phyloP scores from a whole-genome alignment of 2,888 invertebrate species.

The Ceratothoa steindachneri region DNA sequence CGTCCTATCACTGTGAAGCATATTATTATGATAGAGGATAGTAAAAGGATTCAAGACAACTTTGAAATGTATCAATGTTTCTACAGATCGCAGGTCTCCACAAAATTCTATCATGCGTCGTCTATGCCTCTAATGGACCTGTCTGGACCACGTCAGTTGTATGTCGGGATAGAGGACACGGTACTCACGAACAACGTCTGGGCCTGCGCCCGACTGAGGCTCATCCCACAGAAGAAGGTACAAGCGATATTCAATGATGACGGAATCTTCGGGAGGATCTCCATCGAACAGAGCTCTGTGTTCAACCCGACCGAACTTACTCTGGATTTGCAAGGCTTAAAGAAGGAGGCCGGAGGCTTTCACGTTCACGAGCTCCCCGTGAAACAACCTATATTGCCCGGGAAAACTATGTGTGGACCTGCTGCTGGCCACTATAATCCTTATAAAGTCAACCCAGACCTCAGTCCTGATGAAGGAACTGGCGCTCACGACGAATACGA shows the following conservation, averaged over 20 bases:
- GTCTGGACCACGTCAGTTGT: conserved; percentile 60
- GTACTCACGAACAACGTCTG: conserved; percentile 70
- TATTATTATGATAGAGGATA: too few species aligned
- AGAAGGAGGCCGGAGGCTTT: conserved; percentile 53
- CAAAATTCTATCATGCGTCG: conserved; percentile 65
- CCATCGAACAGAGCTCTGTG: conserved; percentile 71
- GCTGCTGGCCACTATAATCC: conserved; percentile 77
- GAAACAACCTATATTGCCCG: conserved; percentile 49
- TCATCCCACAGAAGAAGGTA: conserved; percentile 49
- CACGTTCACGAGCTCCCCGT: conserved; percentile 56
- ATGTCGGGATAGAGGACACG: conserved; percentile 75
- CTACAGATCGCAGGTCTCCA: conserved; percentile 50
- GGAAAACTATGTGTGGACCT: conserved; percentile 47
- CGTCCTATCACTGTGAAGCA: too few species aligned
- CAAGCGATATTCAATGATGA: conserved; percentile 53
- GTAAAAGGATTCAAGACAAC: not conserved
- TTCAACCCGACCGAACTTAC: conserved; percentile 78
- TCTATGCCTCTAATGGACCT: conserved; percentile 63
- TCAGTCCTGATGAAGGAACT: conserved; percentile 55
- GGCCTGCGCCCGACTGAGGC: conserved; percentile 71
- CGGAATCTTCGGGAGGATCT: conserved; percentile 75
- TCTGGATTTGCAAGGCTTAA: conserved; percentile 57
- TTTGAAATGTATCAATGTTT: not conserved
- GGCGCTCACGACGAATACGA: conserved; percentile 87
- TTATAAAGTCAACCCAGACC: conserved; percentile 54